Base-by-base conservation (phyloP, 2,113 vertebrate species). In the Burhinus oedicnemus region DNA sequence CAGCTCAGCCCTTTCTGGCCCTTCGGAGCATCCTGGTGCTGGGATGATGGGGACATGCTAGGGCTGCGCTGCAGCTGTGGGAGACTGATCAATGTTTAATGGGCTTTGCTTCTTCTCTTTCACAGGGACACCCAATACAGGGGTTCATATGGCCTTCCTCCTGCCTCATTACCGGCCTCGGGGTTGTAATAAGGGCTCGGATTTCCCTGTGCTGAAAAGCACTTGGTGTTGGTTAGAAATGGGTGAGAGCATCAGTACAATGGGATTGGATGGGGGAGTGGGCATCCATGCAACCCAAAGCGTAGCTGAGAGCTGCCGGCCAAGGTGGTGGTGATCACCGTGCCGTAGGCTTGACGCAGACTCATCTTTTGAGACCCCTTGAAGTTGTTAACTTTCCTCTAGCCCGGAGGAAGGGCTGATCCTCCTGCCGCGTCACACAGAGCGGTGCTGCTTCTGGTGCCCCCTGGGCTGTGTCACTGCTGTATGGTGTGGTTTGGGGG, bases 111-210 rank as follows among this genome's bases (percentile, higher is more conserved):
- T 93, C 88, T 81, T 61, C 52, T 65, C 55, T 94, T 90, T 86
- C 72, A 36, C 26, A 26, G 69, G 57, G 96, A 97, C 86, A 98
- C 71, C 36, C 0, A 76, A 96, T 77, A n/a, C 10, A 2, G 26
- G 51, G 60, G 44, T 8, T 91, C 7, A 1, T 38, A 6, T 78
- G 29, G 60, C 84, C 40, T 72, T 76, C 60, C 81, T 75, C 27
- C 87, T 52, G n/a, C 70, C 95, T 97, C 8, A 94, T 96, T 98
- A 98, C 60, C 2, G 78, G 70, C 91, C 64, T 36, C 1, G 0
- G 79, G 86, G 74, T 96, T 98, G 98, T 98, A 98, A 98, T 98
- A 97, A 98, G 91, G 96, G 94, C 85, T 97, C 84, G 0, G 77
- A 51, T 98, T 87, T 96, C 83, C 2, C 2, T 0, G n/a, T 47